Base-by-base conservation (phyloP, 2,797 vertebrate species). In the Buphagus erythrorhynchus region DNA sequence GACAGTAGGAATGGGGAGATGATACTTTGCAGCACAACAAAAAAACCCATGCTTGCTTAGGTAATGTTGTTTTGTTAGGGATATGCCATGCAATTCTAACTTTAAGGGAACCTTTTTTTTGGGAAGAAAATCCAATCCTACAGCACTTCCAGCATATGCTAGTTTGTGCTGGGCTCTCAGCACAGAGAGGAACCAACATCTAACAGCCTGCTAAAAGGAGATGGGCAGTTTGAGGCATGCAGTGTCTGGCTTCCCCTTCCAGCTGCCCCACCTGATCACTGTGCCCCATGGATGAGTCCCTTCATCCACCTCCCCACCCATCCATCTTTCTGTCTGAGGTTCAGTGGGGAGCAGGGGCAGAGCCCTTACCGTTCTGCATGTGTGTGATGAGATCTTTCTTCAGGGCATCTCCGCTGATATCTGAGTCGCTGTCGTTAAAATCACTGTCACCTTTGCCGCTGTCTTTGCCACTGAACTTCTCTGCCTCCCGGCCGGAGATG, bases 391-490 rank as follows among this genome's bases (percentile, higher is more conserved):
- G 98, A 78, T 99, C 99, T 94, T 99, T 99, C 96, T 99, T 99
- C 93, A 99, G 98, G 42, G 98, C 99, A 55, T 99, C 99, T 69
- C 98, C 99, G 6, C 99, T 99, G 94, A 99, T 98, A 96, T 99
- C 99, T 0, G 99, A 99, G 80, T 99, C 99, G 0, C 99, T 99
- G 98, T 99, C 99, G 1, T 99, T 99, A 97, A 99, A 99, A 98
- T 99, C 99, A 9, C 99, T 99, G 98, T 99, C 99, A 0, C 99
- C 99, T 97, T 99, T 99, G 24, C 99, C 99, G 3, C 99, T 99
- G 97, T 99, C 99, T 97, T 99, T 99, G 62, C 99, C 99, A 4
- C 99, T 99, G 98, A 99, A 99, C 87, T 98, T 98, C 95, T 99
- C 99, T 2, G 98, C 99, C 89, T 99, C 99, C 71, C 99, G 97